Conservation (phyloP, 2,888 invertebrate species). For the Agapostemon virescens region DNA sequence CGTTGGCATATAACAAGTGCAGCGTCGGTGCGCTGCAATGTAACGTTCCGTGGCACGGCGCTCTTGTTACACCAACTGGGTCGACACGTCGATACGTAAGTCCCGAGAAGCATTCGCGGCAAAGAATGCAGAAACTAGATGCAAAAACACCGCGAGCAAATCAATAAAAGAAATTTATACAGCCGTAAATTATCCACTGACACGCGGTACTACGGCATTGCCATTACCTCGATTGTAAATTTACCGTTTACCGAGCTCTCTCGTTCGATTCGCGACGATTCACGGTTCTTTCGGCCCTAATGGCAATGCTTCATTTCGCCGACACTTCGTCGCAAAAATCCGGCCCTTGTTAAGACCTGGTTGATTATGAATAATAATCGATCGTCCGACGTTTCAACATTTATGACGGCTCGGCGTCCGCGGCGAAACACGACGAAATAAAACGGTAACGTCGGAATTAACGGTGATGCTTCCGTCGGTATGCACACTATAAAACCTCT, state of each 20-base stretch:
- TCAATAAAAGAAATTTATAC: not conserved
- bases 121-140: not conserved
- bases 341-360: too few relatives aligned
- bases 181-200: not conserved
- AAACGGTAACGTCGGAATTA: not conserved
- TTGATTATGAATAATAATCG: not conserved
- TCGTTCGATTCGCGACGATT: not conserved
- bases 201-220: not conserved
- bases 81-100: not conserved
- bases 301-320: not conserved
- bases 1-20: not conserved
- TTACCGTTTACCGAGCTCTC: not conserved
- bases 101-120: not conserved
- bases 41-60: not conserved
- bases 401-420: not conserved
- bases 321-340: not conserved
- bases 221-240: not conserved
- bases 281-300: not conserved
- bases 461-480: not conserved
- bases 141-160: not conserved
- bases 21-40: not conserved
- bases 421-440: not conserved
- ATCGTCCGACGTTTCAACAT: not conserved
- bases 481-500: not conserved
- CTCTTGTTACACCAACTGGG: slow-evolving; percentile 1